Evolutionary conservation across 2,797 vertebrate genomes (phyloP).

Genomic region (Hippocampus kuda): DNA sequence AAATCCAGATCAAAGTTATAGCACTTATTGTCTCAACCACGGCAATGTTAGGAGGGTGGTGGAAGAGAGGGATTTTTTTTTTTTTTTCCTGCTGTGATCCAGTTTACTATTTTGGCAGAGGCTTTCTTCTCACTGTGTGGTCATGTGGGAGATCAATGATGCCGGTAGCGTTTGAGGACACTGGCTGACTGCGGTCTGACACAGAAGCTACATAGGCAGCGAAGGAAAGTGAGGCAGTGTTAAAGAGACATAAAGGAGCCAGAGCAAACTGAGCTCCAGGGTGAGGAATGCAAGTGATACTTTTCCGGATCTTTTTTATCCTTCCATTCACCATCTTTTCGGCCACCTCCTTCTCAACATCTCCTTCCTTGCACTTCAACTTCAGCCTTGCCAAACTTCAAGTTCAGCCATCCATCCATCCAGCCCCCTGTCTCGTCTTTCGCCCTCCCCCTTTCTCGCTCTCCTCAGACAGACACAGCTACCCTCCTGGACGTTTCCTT

Average conservation of each 20-base stretch:
- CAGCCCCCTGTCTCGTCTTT: slow-evolving; percentile 22
- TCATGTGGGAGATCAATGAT: slow-evolving; percentile 45
- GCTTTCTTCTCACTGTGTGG: slow-evolving; percentile 68
- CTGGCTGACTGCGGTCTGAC: slow-evolving; percentile 45
- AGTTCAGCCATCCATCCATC: slow-evolving; percentile 32
- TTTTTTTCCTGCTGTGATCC: slow-evolving; percentile 47
- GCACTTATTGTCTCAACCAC: slow-evolving; percentile 47
- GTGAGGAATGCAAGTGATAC: slow-evolving; percentile 38
- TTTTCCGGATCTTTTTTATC: slow-evolving; percentile 35
- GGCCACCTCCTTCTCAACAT: slow-evolving; percentile 12
- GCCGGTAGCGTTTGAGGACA: slow-evolving; percentile 46
- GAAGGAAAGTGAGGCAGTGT: slow-evolving; percentile 13
- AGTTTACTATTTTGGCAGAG: slow-evolving; percentile 57
- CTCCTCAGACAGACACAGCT: slow-evolving; percentile 67
- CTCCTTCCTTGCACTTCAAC: slow-evolving; percentile 43
- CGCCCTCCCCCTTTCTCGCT: slow-evolving; percentile 15
- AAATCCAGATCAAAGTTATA: slow-evolving; percentile 51
- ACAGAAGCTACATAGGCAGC: slow-evolving; percentile 48
- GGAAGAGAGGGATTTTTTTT: slow-evolving; percentile 31
- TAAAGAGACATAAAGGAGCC: slow-evolving; percentile 23
- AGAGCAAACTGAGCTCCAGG: slow-evolving; percentile 16
- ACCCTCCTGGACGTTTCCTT: slow-evolving; percentile 73
- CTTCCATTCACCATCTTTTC: slow-evolving; percentile 25
- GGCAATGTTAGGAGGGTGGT: slow-evolving; percentile 43
- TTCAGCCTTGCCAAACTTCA: slow-evolving; percentile 22